Percentiles rank a stretch among this genome's conserved stretches.
Conservation (phyloP, 2,888 invertebrate species). For the Cantharis rufa region DNA sequence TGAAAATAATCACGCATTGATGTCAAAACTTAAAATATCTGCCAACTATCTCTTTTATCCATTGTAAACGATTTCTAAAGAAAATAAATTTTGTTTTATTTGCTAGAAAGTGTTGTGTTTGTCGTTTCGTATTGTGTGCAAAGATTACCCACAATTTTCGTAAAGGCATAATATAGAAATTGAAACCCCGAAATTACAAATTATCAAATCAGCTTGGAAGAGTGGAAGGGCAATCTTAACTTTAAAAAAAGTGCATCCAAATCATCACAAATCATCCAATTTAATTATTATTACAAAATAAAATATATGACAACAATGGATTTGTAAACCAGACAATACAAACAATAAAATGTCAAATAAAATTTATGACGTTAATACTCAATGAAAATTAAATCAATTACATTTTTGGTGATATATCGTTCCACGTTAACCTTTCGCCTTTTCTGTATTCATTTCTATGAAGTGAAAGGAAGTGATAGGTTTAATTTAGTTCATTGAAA, state of each 20-base stretch:
- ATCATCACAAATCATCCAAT: not conserved
- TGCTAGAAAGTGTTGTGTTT: not conserved
- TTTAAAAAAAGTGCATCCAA: no score
- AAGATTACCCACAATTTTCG: not conserved
- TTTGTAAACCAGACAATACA: not conserved
- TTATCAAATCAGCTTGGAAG: not conserved
- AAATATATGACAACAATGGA: not conserved
- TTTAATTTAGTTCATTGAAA: constrained; percentile 4
- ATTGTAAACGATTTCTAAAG: not conserved
- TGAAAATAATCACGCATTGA: not conserved
- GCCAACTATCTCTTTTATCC: not conserved
- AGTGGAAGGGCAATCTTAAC: no score
- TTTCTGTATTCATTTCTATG: not conserved
- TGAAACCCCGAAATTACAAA: not conserved
- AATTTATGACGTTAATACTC: not conserved
- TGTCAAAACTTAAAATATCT: not conserved
- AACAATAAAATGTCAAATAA: not conserved
- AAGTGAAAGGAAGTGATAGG: constrained; percentile 4
- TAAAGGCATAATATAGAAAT: no score
- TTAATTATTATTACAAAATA: no score
- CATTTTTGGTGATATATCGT: not conserved
- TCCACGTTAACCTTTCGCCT: not conserved
- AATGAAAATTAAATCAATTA: not conserved
- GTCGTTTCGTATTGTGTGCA: not conserved
- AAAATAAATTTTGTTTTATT: not conserved